Evolutionary conservation across 2,113 vertebrate species (phyloP).

Genomic region (Rhinolophus sinicus): DNA sequence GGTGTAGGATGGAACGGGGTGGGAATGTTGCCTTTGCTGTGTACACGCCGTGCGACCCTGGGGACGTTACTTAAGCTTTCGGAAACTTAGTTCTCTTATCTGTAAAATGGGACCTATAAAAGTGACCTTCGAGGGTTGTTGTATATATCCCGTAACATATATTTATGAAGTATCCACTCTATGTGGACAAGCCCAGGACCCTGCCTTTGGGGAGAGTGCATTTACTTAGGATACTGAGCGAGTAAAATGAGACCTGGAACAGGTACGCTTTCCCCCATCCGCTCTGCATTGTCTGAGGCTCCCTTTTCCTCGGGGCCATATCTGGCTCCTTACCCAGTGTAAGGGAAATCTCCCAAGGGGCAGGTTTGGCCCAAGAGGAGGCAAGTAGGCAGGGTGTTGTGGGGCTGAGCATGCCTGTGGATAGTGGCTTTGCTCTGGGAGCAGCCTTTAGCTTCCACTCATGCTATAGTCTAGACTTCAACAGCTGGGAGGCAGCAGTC

Average conservation of each 20-base stretch:
- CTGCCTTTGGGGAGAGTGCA: background rate
- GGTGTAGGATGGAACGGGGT: background rate
- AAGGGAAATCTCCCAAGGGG: background rate
- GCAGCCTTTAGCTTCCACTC: background rate
- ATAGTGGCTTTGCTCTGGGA: background rate
- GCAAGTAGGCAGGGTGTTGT: accelerated
- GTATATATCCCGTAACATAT: no score
- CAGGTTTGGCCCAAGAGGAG: background rate
- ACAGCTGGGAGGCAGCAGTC: background rate
- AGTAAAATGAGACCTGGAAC: background rate
- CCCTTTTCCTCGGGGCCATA: background rate
- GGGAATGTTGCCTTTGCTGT: background rate
- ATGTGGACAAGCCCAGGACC: background rate
- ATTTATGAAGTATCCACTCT: background rate
- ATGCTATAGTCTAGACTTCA: no score
- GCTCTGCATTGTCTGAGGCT: background rate
- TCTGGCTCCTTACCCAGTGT: background rate
- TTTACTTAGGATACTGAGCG: background rate
- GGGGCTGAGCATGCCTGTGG: background rate
- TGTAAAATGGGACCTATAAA: background rate
- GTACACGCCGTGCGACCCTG: background rate
- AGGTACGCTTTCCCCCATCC: accelerated
- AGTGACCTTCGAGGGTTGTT: background rate
- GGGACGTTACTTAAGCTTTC: background rate
- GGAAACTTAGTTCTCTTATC: background rate